These are phyloP conservation scores for Picus viridis DNA, from an alignment of 2,797 vertebrate genomes.

Conservation along the genomic window DNA sequence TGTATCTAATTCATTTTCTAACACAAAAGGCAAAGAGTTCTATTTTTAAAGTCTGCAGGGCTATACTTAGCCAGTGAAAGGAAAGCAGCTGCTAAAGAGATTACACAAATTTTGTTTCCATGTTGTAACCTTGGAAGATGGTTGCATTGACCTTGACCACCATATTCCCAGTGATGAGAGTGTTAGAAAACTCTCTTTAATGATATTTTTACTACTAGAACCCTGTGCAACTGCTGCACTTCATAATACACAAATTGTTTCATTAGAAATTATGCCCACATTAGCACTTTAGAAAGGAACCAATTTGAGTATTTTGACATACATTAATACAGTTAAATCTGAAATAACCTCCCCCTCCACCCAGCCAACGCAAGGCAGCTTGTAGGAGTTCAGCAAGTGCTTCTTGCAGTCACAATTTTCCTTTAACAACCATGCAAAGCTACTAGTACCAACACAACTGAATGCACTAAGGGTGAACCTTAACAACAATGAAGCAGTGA, in stretches of 20 bases:
- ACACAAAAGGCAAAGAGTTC: not conserved
- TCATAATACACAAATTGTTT: not conserved
- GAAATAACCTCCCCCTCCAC: not conserved
- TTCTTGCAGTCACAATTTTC: not conserved
- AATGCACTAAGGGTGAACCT: not conserved
- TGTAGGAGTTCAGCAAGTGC: not conserved
- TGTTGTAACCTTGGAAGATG: not conserved
- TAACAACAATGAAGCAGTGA: not conserved
- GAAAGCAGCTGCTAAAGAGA: not conserved
- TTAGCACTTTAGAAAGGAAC: not conserved
- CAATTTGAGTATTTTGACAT: not conserved
- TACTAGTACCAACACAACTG: not conserved
- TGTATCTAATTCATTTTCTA: not conserved
- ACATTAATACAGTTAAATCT: not conserved
- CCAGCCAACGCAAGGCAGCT: not conserved
- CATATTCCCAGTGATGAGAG: not conserved
- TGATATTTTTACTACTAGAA: not conserved
- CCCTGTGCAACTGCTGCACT: not conserved
- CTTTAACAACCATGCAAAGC: not conserved
- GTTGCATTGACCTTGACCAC: not conserved
- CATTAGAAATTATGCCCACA: not conserved
- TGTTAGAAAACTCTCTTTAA: not conserved
- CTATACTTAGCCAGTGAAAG: not conserved
- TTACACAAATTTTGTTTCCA: not conserved
- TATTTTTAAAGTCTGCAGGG: not conserved